These are phyloP conservation scores for Lasiurus cinereus DNA, from an alignment of 2,113 vertebrate species.

Conservation along the genomic window DNA sequence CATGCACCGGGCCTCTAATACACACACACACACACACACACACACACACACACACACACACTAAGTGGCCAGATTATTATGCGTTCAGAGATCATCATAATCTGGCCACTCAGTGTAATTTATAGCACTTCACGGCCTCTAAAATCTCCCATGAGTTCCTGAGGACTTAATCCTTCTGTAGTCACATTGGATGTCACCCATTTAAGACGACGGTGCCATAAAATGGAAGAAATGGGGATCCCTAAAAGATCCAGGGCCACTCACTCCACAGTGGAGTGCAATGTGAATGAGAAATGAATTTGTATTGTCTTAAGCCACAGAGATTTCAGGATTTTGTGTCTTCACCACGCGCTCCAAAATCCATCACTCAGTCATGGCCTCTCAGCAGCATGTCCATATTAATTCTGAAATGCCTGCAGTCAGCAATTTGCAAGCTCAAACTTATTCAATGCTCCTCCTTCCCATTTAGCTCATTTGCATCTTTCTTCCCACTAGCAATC, in stretches of 20 bases:
- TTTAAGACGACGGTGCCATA: background rate
- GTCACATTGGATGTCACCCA: background rate
- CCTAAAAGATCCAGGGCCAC: background rate
- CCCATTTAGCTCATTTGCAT: background rate
- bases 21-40: too few relatives aligned
- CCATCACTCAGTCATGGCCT: background rate
- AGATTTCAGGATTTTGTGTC: constrained; percentile 47
- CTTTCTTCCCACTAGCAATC: background rate
- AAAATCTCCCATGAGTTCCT: background rate
- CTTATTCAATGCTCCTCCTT: background rate
- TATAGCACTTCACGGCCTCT: background rate
- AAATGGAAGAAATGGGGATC: background rate
- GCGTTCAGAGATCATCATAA: too few relatives aligned
- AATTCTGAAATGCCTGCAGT: constrained; percentile 1
- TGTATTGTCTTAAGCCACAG: background rate
- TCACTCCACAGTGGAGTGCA: background rate
- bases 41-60: too few relatives aligned
- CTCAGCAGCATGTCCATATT: background rate
- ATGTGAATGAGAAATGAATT: background rate
- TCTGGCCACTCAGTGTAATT: background rate
- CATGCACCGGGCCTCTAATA: too few relatives aligned
- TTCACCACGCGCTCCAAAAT: background rate
- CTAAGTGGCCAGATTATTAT: too few relatives aligned
- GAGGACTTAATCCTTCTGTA: constrained; percentile 1
- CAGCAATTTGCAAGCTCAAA: constrained; percentile 9